Percentiles rank a stretch among this genome's conserved stretches.
These are phyloP conservation scores for Spinibarbus caldwelli DNA, from an alignment of 2,797 vertebrate species.

Conservation along the genomic window DNA sequence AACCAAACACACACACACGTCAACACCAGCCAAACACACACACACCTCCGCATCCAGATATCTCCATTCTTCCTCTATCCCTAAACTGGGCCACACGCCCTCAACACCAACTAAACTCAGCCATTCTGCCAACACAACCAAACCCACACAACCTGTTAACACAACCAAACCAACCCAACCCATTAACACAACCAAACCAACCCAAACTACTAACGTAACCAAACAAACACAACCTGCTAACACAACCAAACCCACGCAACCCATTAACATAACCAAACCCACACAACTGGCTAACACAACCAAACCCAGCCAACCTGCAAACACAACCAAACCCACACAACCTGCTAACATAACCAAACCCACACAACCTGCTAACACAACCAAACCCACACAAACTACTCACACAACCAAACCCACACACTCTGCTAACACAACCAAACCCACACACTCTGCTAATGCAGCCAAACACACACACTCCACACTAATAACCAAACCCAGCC, in stretches of 20 bases:
- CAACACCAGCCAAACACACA: conserved; percentile 54
- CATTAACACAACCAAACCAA: conserved; percentile 63
- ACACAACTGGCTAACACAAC: too few relatives aligned
- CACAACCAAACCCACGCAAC: conserved; percentile 56
- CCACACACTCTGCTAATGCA: conserved; percentile 50
- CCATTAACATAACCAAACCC: conserved; percentile 60
- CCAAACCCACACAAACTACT: too few relatives aligned
- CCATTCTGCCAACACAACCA: conserved; percentile 62
- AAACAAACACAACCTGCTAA: conserved; percentile 64
- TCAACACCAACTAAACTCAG: conserved; percentile 58
- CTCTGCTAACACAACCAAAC: conserved; percentile 59
- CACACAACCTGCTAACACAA: too few relatives aligned
- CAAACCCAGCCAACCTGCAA: too few relatives aligned
- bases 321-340: too few relatives aligned
- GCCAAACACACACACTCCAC: conserved; percentile 64
- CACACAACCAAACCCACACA: too few relatives aligned
- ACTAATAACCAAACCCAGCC: conserved; percentile 61
- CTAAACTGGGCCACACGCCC: conserved; percentile 63
- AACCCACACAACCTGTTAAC: conserved; percentile 60
- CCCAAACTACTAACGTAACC: conserved; percentile 49
- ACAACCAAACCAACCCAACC: conserved; percentile 52
- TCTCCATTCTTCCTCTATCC: conserved; percentile 34
- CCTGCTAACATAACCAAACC: too few relatives aligned
- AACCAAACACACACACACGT: conserved; percentile 32
- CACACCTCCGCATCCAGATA: conserved; percentile 40